Conservation (phyloP, 2,797 vertebrate genomes). For the Crypturellus tataupa region DNA sequence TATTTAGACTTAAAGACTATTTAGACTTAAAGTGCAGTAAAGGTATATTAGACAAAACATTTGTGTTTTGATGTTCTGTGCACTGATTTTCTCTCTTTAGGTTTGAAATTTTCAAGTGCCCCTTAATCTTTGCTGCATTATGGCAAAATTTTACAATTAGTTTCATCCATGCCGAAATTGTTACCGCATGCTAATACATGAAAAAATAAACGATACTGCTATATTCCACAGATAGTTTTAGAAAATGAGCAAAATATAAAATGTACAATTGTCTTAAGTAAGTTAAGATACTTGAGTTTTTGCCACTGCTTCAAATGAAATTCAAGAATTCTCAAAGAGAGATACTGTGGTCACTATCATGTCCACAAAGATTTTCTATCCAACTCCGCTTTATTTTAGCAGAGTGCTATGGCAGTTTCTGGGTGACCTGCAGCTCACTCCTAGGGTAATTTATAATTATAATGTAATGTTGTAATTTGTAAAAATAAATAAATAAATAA, state of each 20-base stretch:
- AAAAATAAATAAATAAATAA: too few species aligned
- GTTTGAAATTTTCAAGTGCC: neutral
- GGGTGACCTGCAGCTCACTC: neutral
- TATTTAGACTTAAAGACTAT: neutral
- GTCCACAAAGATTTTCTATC: neutral
- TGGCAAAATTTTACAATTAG: neutral
- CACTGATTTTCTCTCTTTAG: neutral
- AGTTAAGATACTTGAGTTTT: neutral
- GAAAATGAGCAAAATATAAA: neutral
- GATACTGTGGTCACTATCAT: neutral
- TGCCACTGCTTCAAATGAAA: neutral
- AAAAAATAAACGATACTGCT: neutral
- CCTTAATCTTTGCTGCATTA: neutral
- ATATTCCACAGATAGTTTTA: neutral
- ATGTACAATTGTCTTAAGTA: neutral
- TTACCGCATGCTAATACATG: neutral
- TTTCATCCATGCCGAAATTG: neutral
- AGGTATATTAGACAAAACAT: neutral
- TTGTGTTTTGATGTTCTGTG: neutral
- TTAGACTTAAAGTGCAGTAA: neutral
- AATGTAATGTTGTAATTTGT: accelerated
- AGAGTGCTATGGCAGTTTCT: neutral
- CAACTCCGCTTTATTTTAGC: neutral
- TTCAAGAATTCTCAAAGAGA: neutral
- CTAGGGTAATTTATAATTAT: too few species aligned